Evolutionary conservation across 1,140 invertebrate genomes (phyloP), one percentile per base, ranked within the genome.

Genomic region (Conopomorpha cramerella): DNA sequence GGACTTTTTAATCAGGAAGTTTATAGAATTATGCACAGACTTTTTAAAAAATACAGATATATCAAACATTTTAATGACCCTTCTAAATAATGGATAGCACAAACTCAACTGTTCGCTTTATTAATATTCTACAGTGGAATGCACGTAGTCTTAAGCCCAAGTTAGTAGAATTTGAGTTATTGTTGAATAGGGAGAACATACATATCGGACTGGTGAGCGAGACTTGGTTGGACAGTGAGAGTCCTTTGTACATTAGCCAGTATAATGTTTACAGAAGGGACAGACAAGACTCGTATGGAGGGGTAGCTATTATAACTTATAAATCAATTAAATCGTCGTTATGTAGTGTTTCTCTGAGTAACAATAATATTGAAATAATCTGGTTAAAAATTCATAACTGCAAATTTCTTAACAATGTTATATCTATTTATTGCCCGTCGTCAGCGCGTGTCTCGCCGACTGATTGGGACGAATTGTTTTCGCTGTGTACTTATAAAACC

Each of bases 361-460:
- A 29, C 11, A 4, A 4, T 7, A 11, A 11, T 11, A 29, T 29
- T 7, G 28, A 29, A 29, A n/a, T 15, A 2, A 1, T 37, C 2
- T 7, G 10, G 16, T 12, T 37, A 14, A 30, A 30, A 30, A 4
- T 37, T 11, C 10, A 10, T 8, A 37, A 37, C 23, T 37, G 35
- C 30, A 12, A 30, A 4, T 3, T 3, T 6, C 8, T 37, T 3
- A 11, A 37, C 10, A 30, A 37, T 14, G 19, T 37, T 30, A 18
- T 37, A 7, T 16, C 27, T 18, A 16, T 30, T 18, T 37, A 37
- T 12, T 37, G 35, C 17, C 35, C 35, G 11, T 16, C 35, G 3
- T 4, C 15, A 6, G 27, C 18, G 13, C 8, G 12, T n/a, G 25
- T 19, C 3, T 7, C 3, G 7, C 10, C 3, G 11, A 29, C 4